phyloP scores from a whole-genome alignment of 2,888 invertebrate species.

The Netelia virgata region DNA sequence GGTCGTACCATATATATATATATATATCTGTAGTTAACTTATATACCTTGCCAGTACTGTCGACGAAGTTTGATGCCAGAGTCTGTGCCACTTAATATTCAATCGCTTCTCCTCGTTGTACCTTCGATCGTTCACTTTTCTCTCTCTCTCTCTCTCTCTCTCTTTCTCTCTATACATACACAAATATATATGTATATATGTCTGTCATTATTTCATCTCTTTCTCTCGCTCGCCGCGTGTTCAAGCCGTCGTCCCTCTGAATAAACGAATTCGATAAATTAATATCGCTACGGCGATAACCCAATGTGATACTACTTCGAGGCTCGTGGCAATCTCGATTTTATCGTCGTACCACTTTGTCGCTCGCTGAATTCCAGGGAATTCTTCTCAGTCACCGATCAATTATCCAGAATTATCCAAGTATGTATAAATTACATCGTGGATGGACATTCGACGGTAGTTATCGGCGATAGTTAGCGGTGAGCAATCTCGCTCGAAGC shows the following conservation, averaged over 20 bases:
- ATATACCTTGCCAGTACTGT: conserved; percentile 42
- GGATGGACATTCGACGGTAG: neutral
- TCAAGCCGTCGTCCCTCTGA: conserved; percentile 48
- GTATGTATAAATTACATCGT: neutral
- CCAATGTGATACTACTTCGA: conserved; percentile 58
- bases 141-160: conserved; percentile 25
- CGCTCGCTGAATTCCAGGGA: conserved; percentile 16
- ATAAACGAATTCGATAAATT: conserved; percentile 76
- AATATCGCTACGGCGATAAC: conserved; percentile 71
- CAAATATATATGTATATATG: neutral
- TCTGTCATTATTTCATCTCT: conserved; percentile 46
- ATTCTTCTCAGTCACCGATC: neutral
- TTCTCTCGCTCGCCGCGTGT: neutral
- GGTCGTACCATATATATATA: neutral
- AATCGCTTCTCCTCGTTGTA: conserved; percentile 73
- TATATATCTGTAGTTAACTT: conserved; percentile 26
- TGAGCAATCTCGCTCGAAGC: conserved; percentile 28
- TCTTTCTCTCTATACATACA: conserved; percentile 5
- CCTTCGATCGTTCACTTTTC: conserved; percentile 60
- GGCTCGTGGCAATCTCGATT: conserved; percentile 53
- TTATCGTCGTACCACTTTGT: conserved; percentile 8
- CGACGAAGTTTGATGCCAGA: conserved; percentile 63
- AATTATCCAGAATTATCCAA: conserved; percentile 9
- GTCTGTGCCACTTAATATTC: conserved; percentile 78
- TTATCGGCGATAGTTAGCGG: too few species aligned